phyloP scores from a whole-genome alignment of 2,797 vertebrate genomes.

The Lagocephalus sceleratus region DNA sequence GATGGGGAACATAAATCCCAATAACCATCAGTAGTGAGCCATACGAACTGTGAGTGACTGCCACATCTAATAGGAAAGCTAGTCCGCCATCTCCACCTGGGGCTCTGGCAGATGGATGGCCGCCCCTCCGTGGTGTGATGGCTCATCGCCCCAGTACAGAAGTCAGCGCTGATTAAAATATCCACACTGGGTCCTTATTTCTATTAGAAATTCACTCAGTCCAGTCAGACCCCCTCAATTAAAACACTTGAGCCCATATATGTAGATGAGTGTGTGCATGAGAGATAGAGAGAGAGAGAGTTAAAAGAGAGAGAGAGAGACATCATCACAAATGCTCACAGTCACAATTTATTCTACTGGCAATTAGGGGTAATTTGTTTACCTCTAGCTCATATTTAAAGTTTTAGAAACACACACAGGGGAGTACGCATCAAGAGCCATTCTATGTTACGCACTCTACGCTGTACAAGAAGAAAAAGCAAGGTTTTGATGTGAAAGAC shows the following conservation, averaged over 20 bases:
- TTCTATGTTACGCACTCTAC: neutral
- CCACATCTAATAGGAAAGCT: constrained; percentile 50
- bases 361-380: constrained; percentile 79
- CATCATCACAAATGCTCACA: constrained; percentile 71
- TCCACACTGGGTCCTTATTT: constrained; percentile 71
- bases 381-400: constrained; percentile 72
- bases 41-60: constrained; percentile 53
- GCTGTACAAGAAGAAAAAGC: too few relatives aligned
- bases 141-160: constrained; percentile 64
- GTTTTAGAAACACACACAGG: constrained; percentile 68
- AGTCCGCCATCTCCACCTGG: constrained; percentile 55
- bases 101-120: constrained; percentile 65
- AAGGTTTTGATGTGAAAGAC: too few relatives aligned
- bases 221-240: constrained; percentile 71
- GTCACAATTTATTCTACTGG: constrained; percentile 75
- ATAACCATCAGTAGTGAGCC: constrained; percentile 49
- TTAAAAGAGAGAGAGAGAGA: constrained; percentile 18
- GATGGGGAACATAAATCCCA: constrained; percentile 58
- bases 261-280: constrained; percentile 48
- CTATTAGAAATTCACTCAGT: constrained; percentile 73
- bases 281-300: constrained; percentile 28
- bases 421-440: too few relatives aligned
- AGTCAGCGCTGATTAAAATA: constrained; percentile 81
- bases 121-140: constrained; percentile 30
- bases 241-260: constrained; percentile 62